Conservation (phyloP, 2,888 invertebrate species). For the Kuschelorhynchus macadamiae region DNA sequence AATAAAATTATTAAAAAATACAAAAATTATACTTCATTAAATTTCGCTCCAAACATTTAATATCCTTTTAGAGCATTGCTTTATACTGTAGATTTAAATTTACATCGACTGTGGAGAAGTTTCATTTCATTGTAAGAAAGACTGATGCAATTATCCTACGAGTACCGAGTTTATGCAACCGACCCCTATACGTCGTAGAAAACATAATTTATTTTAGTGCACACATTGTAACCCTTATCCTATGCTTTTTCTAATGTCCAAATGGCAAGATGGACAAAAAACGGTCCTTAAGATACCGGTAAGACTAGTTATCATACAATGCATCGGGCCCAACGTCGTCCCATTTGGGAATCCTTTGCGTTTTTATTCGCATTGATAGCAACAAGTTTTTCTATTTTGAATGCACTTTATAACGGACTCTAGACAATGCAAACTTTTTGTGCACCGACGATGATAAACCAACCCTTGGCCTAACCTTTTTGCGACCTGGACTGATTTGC, state of each 20-base stretch:
- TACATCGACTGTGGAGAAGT: too few species aligned
- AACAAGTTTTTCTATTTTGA: slow-evolving; percentile 46
- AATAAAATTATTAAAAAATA: too few species aligned
- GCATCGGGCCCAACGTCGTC: slow-evolving; percentile 41
- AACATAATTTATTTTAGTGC: slow-evolving; percentile 40
- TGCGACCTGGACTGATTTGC: slow-evolving; percentile 35
- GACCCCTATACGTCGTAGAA: slow-evolving; percentile 12
- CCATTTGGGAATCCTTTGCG: slow-evolving; percentile 45
- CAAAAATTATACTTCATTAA: too few species aligned
- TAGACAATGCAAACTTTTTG: slow-evolving; percentile 49
- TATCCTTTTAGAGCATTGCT: too few species aligned
- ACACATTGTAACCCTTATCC: slow-evolving; percentile 38
- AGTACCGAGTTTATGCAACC: too few species aligned
- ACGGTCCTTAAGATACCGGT: slow-evolving; percentile 55
- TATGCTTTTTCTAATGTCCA: slow-evolving; percentile 55
- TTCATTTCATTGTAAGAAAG: too few species aligned
- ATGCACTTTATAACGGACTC: slow-evolving; percentile 48
- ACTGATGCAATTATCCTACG: too few species aligned
- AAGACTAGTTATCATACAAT: slow-evolving; percentile 52
- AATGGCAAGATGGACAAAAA: slow-evolving; percentile 56
- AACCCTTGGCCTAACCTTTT: slow-evolving; percentile 39
- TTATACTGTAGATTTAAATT: too few species aligned
- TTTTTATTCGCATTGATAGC: slow-evolving; percentile 50
- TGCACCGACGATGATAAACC: slow-evolving; percentile 3
- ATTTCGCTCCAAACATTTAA: too few species aligned